phyloP scores from a whole-genome alignment of 2,113 vertebrate species.

The Percopsis transmontana region DNA sequence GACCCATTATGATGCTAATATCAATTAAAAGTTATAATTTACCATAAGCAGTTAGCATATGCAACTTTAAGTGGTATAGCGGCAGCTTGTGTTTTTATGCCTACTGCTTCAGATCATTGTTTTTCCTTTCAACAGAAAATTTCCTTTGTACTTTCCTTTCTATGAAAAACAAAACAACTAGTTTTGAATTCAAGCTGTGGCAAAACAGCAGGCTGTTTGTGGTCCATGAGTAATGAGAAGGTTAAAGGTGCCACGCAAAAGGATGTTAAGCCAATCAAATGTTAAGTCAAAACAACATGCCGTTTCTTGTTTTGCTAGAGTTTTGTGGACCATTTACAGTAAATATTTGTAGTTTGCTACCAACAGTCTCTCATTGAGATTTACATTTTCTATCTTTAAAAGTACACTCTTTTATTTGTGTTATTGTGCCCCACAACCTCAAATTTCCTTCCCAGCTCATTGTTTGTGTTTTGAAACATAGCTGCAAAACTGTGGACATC shows the following conservation, averaged over 20 bases:
- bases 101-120: constrained; percentile 22
- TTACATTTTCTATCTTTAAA: too few relatives aligned
- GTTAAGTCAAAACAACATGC: constrained; percentile 66
- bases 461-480: too few relatives aligned
- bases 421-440: constrained; percentile 1
- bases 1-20: too few relatives aligned
- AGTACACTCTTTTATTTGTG: not conserved
- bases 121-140: too few relatives aligned
- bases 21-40: too few relatives aligned
- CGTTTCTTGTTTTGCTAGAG: too few relatives aligned
- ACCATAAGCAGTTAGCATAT: constrained; percentile 21
- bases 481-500: too few relatives aligned
- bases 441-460: too few relatives aligned
- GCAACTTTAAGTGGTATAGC: constrained; percentile 9
- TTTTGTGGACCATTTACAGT: too few relatives aligned
- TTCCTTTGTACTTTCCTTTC: constrained; percentile 14
- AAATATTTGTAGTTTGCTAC: too few relatives aligned
- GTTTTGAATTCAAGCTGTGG: constrained; percentile 42
- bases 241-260: constrained; percentile 62
- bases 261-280: constrained; percentile 62
- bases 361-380: constrained; percentile 8
- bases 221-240: constrained; percentile 57
- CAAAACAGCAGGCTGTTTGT: constrained; percentile 37
- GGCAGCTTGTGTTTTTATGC: constrained; percentile 7
- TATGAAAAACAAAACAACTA: constrained; percentile 40